Conservation (phyloP, 2,888 invertebrate genomes). For the Leptinotarsa juncta region DNA sequence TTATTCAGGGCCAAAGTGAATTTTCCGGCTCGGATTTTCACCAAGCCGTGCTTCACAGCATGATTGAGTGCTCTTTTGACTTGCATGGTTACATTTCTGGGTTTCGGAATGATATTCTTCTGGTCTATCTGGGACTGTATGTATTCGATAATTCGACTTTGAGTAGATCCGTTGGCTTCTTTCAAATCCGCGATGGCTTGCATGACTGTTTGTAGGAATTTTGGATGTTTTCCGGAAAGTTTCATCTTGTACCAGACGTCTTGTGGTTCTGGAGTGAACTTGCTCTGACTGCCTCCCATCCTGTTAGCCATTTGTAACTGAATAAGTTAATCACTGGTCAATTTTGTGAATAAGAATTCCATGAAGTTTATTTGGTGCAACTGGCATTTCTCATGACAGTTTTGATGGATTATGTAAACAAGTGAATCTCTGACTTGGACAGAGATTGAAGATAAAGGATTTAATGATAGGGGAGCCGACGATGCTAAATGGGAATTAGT, state of each 20-base stretch:
- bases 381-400: constrained; percentile 2
- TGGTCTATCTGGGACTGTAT: constrained; percentile 35
- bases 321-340: not conserved
- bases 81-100: constrained; percentile 49
- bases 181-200: constrained; percentile 54
- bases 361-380: not conserved
- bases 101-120: constrained; percentile 38
- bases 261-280: constrained; percentile 39
- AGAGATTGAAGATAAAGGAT: not conserved
- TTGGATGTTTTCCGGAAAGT: constrained; percentile 44
- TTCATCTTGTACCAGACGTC: constrained; percentile 45
- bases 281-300: constrained; percentile 43
- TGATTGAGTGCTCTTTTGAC: constrained; percentile 52
- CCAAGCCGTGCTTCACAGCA: constrained; percentile 50
- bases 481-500: too few species aligned
- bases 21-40: constrained; percentile 48
- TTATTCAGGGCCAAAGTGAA: constrained; percentile 45
- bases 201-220: constrained; percentile 50
- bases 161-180: constrained; percentile 50
- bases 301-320: constrained; percentile 23
- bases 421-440: not conserved
- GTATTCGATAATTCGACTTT: constrained; percentile 47
- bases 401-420: not conserved
- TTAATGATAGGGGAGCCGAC: too few species aligned
- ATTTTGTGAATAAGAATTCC: not conserved